A percentile compares a stretch with the other conserved stretches of the same genome.
These are phyloP conservation scores for Colletes gigas DNA, from an alignment of 1,140 invertebrate species.

Conservation along the genomic window DNA sequence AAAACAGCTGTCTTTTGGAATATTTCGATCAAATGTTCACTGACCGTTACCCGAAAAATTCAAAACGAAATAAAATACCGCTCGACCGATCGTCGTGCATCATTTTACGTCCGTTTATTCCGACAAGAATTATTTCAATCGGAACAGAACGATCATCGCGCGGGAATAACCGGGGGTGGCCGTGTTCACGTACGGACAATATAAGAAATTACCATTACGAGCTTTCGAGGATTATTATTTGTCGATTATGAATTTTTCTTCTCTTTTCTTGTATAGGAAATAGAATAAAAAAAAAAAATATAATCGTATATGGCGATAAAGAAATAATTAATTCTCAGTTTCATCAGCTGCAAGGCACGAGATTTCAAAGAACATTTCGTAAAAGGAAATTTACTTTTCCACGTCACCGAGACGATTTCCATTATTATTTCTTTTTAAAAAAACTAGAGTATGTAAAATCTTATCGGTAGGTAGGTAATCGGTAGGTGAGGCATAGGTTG, in stretches of 20 bases:
- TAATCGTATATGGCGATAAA: constrained; percentile 30
- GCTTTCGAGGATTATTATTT: constrained; percentile 13
- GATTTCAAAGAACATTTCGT: constrained; percentile 70
- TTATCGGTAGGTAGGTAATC: constrained; percentile 45
- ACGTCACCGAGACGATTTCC: constrained; percentile 3
- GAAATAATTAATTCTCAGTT: constrained; percentile 73
- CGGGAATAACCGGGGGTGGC: too few relatives aligned
- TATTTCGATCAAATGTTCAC: constrained; percentile 49
- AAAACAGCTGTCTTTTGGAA: constrained; percentile 77
- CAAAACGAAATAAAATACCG: background rate
- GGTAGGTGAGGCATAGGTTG: constrained; percentile 37
- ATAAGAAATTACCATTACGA: constrained; percentile 33
- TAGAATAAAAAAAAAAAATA: constrained; percentile 22
- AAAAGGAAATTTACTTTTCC: constrained; percentile 52
- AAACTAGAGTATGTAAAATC: constrained; percentile 42
- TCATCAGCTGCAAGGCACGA: constrained; percentile 78
- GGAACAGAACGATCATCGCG: too few relatives aligned
- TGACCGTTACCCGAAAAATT: constrained; percentile 28
- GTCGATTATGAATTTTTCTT: background rate
- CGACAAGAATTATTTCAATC: too few relatives aligned
- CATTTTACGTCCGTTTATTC: background rate
- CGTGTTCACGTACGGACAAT: background rate
- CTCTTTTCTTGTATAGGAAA: background rate
- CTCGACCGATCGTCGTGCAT: background rate
- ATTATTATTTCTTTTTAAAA: constrained; percentile 30